These are phyloP conservation scores for Thaumetopoea pityocampa DNA, from an alignment of 1,140 invertebrate genomes.

Conservation along the genomic window DNA sequence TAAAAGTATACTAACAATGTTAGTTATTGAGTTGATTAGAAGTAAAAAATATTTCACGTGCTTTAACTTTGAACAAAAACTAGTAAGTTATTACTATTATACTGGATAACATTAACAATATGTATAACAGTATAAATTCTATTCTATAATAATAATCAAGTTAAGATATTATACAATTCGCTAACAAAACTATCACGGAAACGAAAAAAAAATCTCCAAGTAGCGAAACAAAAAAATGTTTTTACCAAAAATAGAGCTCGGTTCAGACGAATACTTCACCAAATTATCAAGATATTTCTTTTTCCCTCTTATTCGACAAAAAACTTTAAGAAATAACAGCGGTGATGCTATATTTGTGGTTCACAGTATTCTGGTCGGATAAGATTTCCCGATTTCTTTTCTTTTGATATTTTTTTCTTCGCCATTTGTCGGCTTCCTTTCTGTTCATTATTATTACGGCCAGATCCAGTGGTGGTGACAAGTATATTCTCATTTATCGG, in stretches of 20 bases:
- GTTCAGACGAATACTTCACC: conserved; percentile 2
- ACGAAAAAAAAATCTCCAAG: conserved; percentile 16
- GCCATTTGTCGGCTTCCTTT: conserved; percentile 8
- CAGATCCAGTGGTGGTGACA: conserved; percentile 7
- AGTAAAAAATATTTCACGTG: no score
- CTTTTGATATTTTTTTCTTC: conserved; percentile 18
- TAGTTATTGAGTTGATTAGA: no score
- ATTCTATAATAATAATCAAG: no score
- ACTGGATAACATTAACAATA: no score
- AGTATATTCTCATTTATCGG: conserved; percentile 7
- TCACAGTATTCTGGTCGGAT: conserved; percentile 15
- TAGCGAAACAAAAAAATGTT: conserved; percentile 26
- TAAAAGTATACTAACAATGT: no score
- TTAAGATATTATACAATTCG: background rate
- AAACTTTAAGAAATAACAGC: conserved; percentile 2
- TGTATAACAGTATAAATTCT: no score
- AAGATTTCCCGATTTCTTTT: conserved; percentile 34
- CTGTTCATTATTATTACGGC: conserved; percentile 12
- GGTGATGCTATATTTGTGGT: conserved; percentile 1
- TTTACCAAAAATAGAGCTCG: conserved; percentile 25
- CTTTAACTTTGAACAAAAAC: no score
- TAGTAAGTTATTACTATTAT: no score
- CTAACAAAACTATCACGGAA: conserved; percentile 2
- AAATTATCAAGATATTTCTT: background rate
- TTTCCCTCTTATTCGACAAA: background rate